phyloP scores from a whole-genome alignment of 35 echinoderm and acorn worm species.

The Lytechinus pictus region DNA sequence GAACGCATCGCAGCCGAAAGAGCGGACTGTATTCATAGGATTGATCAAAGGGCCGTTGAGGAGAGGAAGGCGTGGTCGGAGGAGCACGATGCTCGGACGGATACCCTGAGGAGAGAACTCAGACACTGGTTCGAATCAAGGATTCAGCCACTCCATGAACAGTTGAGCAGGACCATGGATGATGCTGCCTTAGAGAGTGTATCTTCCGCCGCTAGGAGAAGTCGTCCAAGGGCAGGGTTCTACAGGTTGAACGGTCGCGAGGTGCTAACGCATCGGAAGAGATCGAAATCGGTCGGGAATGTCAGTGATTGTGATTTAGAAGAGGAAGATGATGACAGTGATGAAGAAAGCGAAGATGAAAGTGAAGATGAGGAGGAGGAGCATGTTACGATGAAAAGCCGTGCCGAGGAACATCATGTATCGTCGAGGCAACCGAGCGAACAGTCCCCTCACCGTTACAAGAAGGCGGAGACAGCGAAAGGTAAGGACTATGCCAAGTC shows the following conservation, averaged over 20 bases:
- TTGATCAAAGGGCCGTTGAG: slow-evolving; percentile 75
- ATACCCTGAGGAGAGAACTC: slow-evolving; percentile 65
- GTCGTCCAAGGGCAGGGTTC: slow-evolving; percentile 1
- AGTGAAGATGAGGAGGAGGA: neutral
- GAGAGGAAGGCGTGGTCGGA: slow-evolving; percentile 80
- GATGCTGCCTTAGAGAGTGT: neutral
- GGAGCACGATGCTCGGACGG: slow-evolving; percentile 68
- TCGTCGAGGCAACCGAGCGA: neutral
- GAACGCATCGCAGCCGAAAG: slow-evolving; percentile 83
- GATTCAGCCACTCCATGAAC: slow-evolving; percentile 77
- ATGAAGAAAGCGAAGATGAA: neutral
- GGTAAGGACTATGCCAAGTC: slow-evolving; percentile 23
- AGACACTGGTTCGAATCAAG: slow-evolving; percentile 76
- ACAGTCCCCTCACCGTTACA: slow-evolving; percentile 26
- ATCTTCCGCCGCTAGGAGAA: neutral
- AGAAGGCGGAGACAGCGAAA: neutral
- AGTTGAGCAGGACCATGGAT: slow-evolving; percentile 41
- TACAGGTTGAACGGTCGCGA: slow-evolving; percentile 15
- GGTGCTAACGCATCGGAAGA: slow-evolving; percentile 26
- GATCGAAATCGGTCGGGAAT: slow-evolving; percentile 28
- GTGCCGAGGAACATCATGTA: neutral
- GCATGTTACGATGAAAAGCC: neutral
- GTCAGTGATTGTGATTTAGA: slow-evolving; percentile 37
- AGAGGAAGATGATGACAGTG: neutral
- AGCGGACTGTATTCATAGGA: slow-evolving; percentile 88